Conservation (phyloP, 2,113 vertebrate genomes). For the Cyrtonyx montezumae region DNA sequence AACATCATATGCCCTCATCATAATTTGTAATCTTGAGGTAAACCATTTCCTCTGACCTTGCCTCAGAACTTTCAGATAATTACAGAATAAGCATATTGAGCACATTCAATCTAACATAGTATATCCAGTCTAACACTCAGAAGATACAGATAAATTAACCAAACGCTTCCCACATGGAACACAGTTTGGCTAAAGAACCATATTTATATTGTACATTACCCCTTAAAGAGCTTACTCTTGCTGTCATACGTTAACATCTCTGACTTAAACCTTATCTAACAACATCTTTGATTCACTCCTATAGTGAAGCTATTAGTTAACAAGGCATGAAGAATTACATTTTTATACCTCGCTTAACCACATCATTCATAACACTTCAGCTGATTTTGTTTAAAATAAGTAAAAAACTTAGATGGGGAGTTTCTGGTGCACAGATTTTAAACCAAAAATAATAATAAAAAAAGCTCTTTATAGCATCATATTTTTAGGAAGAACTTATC, state of each 20-base stretch:
- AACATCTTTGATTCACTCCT: background rate
- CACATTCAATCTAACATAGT: background rate
- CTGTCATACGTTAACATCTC: background rate
- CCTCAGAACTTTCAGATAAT: background rate
- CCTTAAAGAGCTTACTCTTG: background rate
- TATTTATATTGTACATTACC: rapidly evolving
- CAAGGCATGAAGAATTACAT: background rate
- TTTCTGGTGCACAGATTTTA: background rate
- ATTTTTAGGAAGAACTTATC: background rate
- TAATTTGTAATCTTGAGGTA: background rate
- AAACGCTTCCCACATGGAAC: background rate
- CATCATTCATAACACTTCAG: background rate
- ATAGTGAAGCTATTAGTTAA: background rate
- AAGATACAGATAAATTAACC: background rate
- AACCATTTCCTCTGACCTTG: background rate
- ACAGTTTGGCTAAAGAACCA: background rate
- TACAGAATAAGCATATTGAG: background rate
- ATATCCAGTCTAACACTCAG: background rate
- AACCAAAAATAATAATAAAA: background rate
- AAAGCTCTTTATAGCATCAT: background rate
- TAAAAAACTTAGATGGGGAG: background rate
- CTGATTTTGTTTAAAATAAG: background rate
- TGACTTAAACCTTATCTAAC: background rate
- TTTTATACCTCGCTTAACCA: background rate
- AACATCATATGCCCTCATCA: background rate